Conservation (phyloP, 2,797 vertebrate species). For the Diceros bicornis region DNA sequence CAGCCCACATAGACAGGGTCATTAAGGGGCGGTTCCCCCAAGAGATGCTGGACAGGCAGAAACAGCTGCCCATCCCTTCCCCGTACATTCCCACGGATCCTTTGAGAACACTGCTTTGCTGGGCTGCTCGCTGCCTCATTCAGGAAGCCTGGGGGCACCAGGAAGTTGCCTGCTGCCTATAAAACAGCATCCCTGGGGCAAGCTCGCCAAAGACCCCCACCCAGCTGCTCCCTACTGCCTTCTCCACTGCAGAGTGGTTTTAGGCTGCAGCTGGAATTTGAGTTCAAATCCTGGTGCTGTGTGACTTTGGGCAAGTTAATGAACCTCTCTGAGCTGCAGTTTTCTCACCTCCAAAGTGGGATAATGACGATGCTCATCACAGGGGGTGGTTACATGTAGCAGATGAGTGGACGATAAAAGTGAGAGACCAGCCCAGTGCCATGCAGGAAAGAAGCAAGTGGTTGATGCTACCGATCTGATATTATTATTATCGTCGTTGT, state of each 20-base stretch:
- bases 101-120: not conserved
- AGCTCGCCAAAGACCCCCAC: not conserved
- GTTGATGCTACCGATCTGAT: accelerated
- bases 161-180: not conserved
- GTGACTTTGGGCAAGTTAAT: not conserved
- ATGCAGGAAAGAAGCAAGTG: not conserved
- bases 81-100: accelerated
- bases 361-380: accelerated
- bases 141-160: no score
- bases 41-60: not conserved
- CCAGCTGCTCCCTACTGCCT: not conserved
- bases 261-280: not conserved
- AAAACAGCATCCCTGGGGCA: not conserved
- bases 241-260: not conserved
- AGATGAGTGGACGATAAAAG: accelerated
- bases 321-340: not conserved
- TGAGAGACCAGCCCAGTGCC: accelerated
- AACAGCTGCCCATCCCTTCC: not conserved
- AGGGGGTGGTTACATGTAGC: not conserved
- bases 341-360: not conserved
- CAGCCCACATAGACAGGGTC: not conserved
- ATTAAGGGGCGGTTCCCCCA: not conserved
- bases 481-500: accelerated
- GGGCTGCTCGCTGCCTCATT: not conserved
- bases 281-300: not conserved